A percentile compares a stretch with the other conserved stretches of the same genome.
phyloP scores from a whole-genome alignment of 2,888 invertebrate species.

The Melieria omissa region DNA sequence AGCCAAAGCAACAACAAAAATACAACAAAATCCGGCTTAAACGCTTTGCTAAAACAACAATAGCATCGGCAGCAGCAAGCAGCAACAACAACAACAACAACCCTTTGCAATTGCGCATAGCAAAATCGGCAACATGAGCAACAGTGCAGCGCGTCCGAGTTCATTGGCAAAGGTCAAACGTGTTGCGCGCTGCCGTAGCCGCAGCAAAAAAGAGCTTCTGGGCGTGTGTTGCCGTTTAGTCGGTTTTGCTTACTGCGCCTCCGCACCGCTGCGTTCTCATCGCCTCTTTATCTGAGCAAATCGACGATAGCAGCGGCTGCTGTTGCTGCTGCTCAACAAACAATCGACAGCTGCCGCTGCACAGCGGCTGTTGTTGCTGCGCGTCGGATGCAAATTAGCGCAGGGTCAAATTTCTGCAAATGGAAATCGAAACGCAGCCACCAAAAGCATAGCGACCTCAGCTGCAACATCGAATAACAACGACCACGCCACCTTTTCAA shows the following conservation, averaged over 20 bases:
- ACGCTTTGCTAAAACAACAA: neutral
- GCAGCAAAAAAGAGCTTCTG: slow-evolving; percentile 22
- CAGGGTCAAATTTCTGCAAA: slow-evolving; percentile 28
- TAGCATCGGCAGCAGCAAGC: neutral
- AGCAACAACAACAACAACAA: slow-evolving; percentile 2
- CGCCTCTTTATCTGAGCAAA: too few species aligned
- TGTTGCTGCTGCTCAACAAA: slow-evolving; percentile 15
- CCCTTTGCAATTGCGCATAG: slow-evolving; percentile 13
- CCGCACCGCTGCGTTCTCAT: too few species aligned
- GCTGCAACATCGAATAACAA: neutral
- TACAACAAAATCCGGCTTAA: too few species aligned
- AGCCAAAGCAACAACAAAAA: slow-evolving; percentile 14
- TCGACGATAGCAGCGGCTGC: neutral
- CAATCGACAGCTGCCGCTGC: slow-evolving; percentile 29
- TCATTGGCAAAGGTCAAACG: slow-evolving; percentile 33
- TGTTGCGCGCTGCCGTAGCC: slow-evolving; percentile 22
- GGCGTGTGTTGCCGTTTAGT: slow-evolving; percentile 11
- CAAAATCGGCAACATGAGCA: slow-evolving; percentile 6
- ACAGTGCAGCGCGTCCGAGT: slow-evolving; percentile 1
- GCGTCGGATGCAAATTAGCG: slow-evolving; percentile 35
- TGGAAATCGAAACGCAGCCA: neutral
- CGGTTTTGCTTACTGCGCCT: too few species aligned
- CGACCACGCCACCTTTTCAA: neutral
- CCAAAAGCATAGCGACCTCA: neutral
- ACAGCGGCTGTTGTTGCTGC: neutral